phyloP scores from a whole-genome alignment of 1,140 invertebrate genomes.

The Hetaerina americana region DNA sequence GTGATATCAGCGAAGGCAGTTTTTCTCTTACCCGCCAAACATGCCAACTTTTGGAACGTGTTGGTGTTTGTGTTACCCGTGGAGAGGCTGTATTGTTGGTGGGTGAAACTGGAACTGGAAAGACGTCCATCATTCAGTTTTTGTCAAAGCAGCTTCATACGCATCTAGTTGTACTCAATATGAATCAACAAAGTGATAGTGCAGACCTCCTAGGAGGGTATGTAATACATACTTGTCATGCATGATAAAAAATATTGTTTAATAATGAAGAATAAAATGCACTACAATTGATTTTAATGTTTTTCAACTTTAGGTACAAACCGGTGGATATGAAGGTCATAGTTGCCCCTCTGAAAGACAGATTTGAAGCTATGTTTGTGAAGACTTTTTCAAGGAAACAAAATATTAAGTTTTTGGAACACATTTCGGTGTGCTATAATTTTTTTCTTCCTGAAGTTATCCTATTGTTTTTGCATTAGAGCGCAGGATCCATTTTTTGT shows the following conservation, averaged over 20 bases:
- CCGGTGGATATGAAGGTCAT: constrained; percentile 83
- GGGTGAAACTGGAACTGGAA: constrained; percentile 97
- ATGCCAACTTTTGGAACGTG: constrained; percentile 69
- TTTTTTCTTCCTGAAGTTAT: constrained; percentile 7
- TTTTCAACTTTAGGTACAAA: constrained; percentile 64
- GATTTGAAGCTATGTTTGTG: constrained; percentile 76
- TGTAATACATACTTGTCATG: constrained; percentile 12
- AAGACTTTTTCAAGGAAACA: constrained; percentile 62
- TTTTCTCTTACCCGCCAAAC: constrained; percentile 74
- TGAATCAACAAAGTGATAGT: constrained; percentile 98
- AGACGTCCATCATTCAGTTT: constrained; percentile 93
- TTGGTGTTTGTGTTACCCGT: constrained; percentile 64
- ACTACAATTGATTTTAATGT: constrained; percentile 12
- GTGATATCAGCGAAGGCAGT: constrained; percentile 37
- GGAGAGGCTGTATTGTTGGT: constrained; percentile 89
- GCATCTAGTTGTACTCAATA: constrained; percentile 90
- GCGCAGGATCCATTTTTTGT: constrained; percentile 14
- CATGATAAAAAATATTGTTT: neutral
- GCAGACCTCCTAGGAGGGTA: constrained; percentile 90
- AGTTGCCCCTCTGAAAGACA: constrained; percentile 63
- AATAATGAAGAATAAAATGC: too few relatives aligned
- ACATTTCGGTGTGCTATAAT: constrained; percentile 45
- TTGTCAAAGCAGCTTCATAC: constrained; percentile 71
- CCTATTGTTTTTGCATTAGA: too few relatives aligned
- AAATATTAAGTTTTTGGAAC: constrained; percentile 72